phyloP scores from a whole-genome alignment of 1,140 invertebrate genomes.

The Musca vetustissima region DNA sequence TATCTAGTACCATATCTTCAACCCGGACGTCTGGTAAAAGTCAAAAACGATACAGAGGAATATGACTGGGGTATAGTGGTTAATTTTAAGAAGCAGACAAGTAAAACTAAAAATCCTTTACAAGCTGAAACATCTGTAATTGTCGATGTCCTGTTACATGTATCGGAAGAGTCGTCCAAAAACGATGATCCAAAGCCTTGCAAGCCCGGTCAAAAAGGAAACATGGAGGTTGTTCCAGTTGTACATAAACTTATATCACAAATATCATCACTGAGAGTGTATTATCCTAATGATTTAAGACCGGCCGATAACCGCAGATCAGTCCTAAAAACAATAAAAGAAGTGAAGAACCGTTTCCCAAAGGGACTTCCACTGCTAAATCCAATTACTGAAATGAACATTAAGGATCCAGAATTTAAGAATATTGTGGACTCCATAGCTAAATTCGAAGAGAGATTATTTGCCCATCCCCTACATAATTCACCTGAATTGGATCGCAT shows the following conservation, averaged over 20 bases:
- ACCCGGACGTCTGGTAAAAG: conserved; percentile 88
- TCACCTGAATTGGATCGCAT: conserved; percentile 70
- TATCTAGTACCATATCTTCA: conserved; percentile 93
- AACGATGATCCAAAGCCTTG: conserved; percentile 69
- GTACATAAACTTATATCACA: conserved; percentile 79
- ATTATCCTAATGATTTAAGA: conserved; percentile 87
- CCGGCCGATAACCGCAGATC: conserved; percentile 79
- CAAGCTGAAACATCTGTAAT: conserved; percentile 66
- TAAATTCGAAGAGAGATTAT: conserved; percentile 77
- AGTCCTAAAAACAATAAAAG: conserved; percentile 85
- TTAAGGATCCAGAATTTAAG: conserved; percentile 80
- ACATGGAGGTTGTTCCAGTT: conserved; percentile 89
- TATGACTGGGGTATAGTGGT: conserved; percentile 97
- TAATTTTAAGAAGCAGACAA: conserved; percentile 81
- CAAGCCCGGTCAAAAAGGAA: conserved; percentile 67
- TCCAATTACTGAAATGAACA: conserved; percentile 95
- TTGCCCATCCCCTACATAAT: conserved; percentile 81
- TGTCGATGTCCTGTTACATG: conserved; percentile 81
- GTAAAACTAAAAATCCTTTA: conserved; percentile 60
- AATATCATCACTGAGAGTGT: conserved; percentile 87
- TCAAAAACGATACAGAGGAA: conserved; percentile 81
- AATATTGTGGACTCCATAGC: conserved; percentile 82
- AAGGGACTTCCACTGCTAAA: conserved; percentile 85
- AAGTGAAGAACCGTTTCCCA: conserved; percentile 88
- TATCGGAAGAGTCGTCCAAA: conserved; percentile 64